Conservation (phyloP, 2,113 vertebrate genomes). For the Camelus bactrianus region DNA sequence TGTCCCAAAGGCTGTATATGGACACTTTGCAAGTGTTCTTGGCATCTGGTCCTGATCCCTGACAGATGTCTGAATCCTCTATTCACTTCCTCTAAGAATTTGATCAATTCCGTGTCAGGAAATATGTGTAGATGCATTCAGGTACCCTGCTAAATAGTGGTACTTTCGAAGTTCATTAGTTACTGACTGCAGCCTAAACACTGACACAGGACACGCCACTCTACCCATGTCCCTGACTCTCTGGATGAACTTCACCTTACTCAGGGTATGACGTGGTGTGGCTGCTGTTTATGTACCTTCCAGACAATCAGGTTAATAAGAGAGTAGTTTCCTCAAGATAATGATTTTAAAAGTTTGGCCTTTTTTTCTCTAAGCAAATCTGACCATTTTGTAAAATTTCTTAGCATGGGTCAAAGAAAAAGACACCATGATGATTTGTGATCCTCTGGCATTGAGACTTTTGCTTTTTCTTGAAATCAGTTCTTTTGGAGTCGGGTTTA, state of each 20-base stretch:
- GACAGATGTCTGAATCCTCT: not conserved
- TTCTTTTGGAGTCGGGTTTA: not conserved
- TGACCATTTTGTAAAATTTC: conserved; percentile 28
- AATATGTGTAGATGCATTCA: not conserved
- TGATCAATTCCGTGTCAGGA: not conserved
- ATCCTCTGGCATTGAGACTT: not conserved
- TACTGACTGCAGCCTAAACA: not conserved
- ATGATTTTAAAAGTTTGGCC: not conserved
- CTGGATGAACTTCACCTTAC: not conserved
- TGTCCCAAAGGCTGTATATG: not conserved
- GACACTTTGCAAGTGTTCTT: not conserved
- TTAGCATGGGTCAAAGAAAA: not conserved
- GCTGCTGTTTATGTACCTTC: not conserved
- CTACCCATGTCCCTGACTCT: not conserved
- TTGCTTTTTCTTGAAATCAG: conserved; percentile 11
- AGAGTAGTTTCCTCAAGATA: conserved; percentile 12
- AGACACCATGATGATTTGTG: not conserved
- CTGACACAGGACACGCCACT: not conserved
- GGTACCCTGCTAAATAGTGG: not conserved
- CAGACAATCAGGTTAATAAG: not conserved
- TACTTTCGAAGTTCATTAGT: not conserved
- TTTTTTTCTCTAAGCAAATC: not conserved
- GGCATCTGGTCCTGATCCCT: not conserved
- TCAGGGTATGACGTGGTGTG: not conserved
- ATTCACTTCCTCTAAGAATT: not conserved